Conservation (phyloP, 2,888 invertebrate species). For the Urechis unicinctus region DNA sequence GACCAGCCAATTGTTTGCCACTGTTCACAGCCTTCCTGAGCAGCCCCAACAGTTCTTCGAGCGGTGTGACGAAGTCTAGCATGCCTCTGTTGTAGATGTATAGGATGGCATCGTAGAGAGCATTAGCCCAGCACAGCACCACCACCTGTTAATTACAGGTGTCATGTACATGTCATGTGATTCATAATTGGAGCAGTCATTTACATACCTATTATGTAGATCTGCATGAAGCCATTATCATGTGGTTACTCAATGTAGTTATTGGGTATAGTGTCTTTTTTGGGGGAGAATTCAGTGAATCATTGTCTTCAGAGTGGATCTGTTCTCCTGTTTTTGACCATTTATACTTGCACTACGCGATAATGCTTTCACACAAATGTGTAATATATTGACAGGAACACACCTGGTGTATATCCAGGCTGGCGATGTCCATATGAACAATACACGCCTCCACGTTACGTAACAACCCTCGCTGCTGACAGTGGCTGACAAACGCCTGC, state of each 20-base stretch:
- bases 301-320: too few relatives aligned
- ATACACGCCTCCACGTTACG: constrained; percentile 66
- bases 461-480: constrained; percentile 60
- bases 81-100: constrained; percentile 74
- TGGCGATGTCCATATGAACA: constrained; percentile 66
- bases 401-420: constrained; percentile 70
- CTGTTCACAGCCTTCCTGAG: constrained; percentile 43
- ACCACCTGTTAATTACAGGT: constrained; percentile 51
- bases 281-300: too few relatives aligned
- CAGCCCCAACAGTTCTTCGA: constrained; percentile 56
- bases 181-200: too few relatives aligned
- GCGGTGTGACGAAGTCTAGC: constrained; percentile 66
- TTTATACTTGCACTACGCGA: too few relatives aligned
- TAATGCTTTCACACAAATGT: too few relatives aligned
- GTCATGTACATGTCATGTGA: too few relatives aligned
- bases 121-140: constrained; percentile 59
- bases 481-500: constrained; percentile 66
- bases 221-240: too few relatives aligned
- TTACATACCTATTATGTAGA: too few relatives aligned
- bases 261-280: too few relatives aligned
- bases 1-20: constrained; percentile 39
- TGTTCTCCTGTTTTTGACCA: too few relatives aligned
- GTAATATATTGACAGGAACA: too few relatives aligned
- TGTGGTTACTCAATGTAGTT: too few relatives aligned
- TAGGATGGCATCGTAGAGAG: constrained; percentile 65